Base-by-base conservation (phyloP, 2,113 vertebrate genomes). In the Brachionichthys hirsutus region DNA sequence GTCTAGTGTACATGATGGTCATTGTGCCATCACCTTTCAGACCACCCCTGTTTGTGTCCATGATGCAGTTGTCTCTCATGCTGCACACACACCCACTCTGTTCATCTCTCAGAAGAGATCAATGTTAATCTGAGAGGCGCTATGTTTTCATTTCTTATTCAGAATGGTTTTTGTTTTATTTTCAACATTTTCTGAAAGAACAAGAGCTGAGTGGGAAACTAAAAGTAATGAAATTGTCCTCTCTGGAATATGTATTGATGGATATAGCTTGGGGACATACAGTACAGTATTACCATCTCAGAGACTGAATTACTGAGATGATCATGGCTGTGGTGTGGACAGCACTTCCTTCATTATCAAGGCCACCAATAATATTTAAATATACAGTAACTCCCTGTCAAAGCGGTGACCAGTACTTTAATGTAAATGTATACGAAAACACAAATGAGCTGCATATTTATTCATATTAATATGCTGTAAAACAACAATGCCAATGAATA, bases 91-190 rank as follows among this genome's bases (percentile, higher is more conserved):
- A 17, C 24, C 17, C 48, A n/a, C 16, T n/a, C 4, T 54, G 34
- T 68, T 68, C 24, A 34, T 54, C 58, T 8, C 40, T 2, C 17
- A 45, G 53, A 56, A 77, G 56, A 53, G 62, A 72, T 73, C 79
- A 45, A 73, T 73, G 75, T 66, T 58, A 70, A 80, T 79, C 47
- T 14, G 51, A 60, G 54, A 52, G 46, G 16, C 61, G 48, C 80
- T 78, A 65, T 61, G 51, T 62, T 78, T 79, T 75, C 68, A 71
- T 85, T 62, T 68, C 67, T 79, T 68, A 81, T 82, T 70, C 45
- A 75, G 36, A 60, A 54, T 64, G 62, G 77, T 77, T 81, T 56
- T 75, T 52, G 70, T 82, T 62, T 47, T 68, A 60, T 73, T 79
- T 70, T 71, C 67, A 63, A 66, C 59, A 60, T 22, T 54, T 59